These are phyloP conservation scores for Drosophila littoralis DNA, from an alignment of 1,140 invertebrate genomes.

Conservation along the genomic window DNA sequence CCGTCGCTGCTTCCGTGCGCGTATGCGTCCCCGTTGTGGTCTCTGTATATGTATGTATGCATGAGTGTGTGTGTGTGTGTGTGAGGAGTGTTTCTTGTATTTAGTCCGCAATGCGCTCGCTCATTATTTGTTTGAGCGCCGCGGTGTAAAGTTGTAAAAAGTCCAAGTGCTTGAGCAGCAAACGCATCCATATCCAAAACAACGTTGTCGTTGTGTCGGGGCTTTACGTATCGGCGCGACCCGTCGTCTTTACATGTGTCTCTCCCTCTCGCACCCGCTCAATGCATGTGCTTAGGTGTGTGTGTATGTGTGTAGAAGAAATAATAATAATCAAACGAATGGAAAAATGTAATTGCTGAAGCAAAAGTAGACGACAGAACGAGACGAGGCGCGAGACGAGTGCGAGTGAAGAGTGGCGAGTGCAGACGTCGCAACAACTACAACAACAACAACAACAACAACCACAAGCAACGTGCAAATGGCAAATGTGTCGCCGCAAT, in stretches of 20 bases:
- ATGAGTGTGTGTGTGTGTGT: conserved; percentile 51
- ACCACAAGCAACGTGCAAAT: conserved; percentile 64
- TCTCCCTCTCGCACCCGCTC: conserved; percentile 32
- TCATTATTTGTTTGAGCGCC: conserved; percentile 85
- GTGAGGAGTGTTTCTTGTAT: conserved; percentile 79
- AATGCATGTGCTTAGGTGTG: conserved; percentile 31
- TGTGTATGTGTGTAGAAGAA: conserved; percentile 50
- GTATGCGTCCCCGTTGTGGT: conserved; percentile 60
- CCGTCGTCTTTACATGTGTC: conserved; percentile 23
- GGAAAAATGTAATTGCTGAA: conserved; percentile 79
- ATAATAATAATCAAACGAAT: conserved; percentile 81
- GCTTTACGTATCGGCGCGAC: conserved; percentile 44
- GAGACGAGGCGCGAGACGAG: conserved; percentile 24
- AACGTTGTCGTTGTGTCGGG: conserved; percentile 35
- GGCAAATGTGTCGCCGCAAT: conserved; percentile 64
- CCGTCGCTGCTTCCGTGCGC: conserved; percentile 53
- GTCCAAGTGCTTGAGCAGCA: conserved; percentile 71
- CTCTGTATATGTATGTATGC: conserved; percentile 35
- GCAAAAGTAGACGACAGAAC: conserved; percentile 46
- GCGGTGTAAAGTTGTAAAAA: conserved; percentile 84
- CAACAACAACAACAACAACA: conserved; percentile 33
- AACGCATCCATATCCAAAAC: conserved; percentile 56
- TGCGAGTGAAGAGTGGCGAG: conserved; percentile 32
- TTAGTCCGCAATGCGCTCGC: conserved; percentile 82
- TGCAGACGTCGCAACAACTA: conserved; percentile 32